A percentile compares a stretch with the other conserved stretches of the same genome.
phyloP scores from a whole-genome alignment of 2,888 invertebrate species.

The Xylocampa areola region DNA sequence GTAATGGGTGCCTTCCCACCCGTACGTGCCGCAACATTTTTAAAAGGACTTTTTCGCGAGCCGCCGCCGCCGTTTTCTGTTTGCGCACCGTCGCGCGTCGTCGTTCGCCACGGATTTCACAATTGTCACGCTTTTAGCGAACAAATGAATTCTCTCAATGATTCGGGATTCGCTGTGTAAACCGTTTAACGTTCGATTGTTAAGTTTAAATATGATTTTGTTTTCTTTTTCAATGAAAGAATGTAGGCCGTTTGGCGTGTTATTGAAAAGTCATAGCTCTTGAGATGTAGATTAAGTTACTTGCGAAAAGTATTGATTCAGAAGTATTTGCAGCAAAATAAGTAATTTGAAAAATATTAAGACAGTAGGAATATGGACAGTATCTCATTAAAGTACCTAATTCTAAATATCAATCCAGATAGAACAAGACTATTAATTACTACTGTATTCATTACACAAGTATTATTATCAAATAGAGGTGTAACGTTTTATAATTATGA shows the following conservation, averaged over 20 bases:
- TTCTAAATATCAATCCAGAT: neutral
- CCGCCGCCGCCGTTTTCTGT: constrained; percentile 76
- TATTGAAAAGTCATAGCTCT: constrained; percentile 23
- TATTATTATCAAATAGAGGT: constrained; percentile 47
- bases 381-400: neutral
- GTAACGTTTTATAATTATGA: constrained; percentile 63
- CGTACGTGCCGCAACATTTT: constrained; percentile 90
- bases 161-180: constrained; percentile 81
- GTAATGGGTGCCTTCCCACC: constrained; percentile 87
- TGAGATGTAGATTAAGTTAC: neutral
- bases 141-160: constrained; percentile 84
- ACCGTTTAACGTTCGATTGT: constrained; percentile 79
- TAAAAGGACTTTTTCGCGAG: constrained; percentile 89
- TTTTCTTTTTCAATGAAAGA: constrained; percentile 12
- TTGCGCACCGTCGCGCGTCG: constrained; percentile 71
- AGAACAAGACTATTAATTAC: constrained; percentile 13
- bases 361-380: too few species aligned
- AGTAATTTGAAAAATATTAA: too few species aligned
- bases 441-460: constrained; percentile 11
- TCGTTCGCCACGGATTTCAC: constrained; percentile 69
- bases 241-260: constrained; percentile 16
- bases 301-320: neutral
- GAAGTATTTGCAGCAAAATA: too few species aligned
- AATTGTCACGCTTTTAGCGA: constrained; percentile 84
- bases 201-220: constrained; percentile 59